phyloP scores from a whole-genome alignment of 2,797 vertebrate genomes.

The Scyliorhinus canicula region DNA sequence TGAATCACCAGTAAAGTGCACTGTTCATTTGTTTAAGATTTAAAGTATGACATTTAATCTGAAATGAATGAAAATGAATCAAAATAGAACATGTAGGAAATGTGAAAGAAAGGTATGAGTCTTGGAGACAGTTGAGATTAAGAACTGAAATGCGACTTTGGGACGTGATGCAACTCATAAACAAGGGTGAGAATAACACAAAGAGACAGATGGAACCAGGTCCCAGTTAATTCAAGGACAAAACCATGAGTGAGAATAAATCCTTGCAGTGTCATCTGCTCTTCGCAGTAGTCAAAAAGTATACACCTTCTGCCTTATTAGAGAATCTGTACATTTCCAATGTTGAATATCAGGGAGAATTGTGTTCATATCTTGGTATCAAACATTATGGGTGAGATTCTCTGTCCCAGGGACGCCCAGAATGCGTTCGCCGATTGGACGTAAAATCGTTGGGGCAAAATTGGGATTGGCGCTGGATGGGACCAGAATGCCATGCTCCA shows the following conservation, averaged over 20 bases:
- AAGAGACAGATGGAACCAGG: neutral
- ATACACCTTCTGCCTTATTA: neutral
- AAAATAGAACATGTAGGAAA: neutral
- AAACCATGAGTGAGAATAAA: neutral
- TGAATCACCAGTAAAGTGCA: neutral
- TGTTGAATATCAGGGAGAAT: neutral
- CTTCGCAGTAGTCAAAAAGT: neutral
- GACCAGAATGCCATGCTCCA: too few species aligned
- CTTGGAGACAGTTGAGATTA: neutral
- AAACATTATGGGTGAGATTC: too few species aligned
- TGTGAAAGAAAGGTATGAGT: neutral
- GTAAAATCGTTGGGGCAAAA: too few species aligned
- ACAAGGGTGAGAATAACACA: neutral
- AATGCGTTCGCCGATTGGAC: too few species aligned
- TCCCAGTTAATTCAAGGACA: neutral
- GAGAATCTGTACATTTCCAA: neutral
- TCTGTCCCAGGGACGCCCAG: too few species aligned
- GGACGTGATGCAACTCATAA: neutral
- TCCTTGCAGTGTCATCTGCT: neutral
- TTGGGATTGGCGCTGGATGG: too few species aligned
- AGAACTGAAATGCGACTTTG: neutral
- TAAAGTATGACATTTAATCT: slow-evolving; percentile 6
- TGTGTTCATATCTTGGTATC: neutral
- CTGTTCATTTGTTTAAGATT: neutral
- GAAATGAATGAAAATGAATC: neutral